Evolutionary conservation across 2,888 invertebrate genomes (phyloP), one percentile per base, ranked within the genome.

Genomic region (Brachyptera risi): DNA sequence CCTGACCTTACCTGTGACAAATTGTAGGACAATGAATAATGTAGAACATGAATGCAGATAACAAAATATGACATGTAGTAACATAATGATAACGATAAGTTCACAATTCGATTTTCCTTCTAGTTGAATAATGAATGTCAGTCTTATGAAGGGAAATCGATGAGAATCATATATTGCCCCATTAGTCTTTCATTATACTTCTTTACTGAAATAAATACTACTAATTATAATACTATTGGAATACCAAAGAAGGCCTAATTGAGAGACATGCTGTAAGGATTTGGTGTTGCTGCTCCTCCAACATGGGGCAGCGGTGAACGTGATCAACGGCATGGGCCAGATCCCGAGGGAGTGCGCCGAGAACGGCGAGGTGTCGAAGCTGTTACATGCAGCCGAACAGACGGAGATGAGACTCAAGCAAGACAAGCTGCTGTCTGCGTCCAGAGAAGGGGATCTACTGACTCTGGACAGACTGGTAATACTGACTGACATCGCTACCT

Each of bases 301-400:
- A 66, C 73, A 82, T 71, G 81, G 82, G 71, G 86, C 86, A 0
- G 83, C 85, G 66, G 81, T 86, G 0, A 79, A 79, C 64, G 76
- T 84, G 56, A 79, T 83, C 73, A 87, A 87, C 68, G 82, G 83
- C 1, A 85, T 85, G 68, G 85, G 85, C 0, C 77, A 80, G 23
- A 80, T 79, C 0, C 80, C 86, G 0, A 74, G 78, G 49, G 80
- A 83, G 66, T 76, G 84, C 42, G 78, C 83, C 38, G 80, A 82
- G 67, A 79, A 79, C 1, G 75, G 75, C 21, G 75, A 79, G 61
- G 74, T 79, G 26, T 78, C 77, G 63, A 74, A 83, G 44, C 71
- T 87, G 47, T 69, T 87, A 31, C 76, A 78, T 67, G 86, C 84
- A 1, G 84, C 85, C 0, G 83, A 83, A 67, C 73, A 78, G 9